phyloP scores from a whole-genome alignment of 92 coral and sea anemone genomes.

The Desmophyllum pertusum region DNA sequence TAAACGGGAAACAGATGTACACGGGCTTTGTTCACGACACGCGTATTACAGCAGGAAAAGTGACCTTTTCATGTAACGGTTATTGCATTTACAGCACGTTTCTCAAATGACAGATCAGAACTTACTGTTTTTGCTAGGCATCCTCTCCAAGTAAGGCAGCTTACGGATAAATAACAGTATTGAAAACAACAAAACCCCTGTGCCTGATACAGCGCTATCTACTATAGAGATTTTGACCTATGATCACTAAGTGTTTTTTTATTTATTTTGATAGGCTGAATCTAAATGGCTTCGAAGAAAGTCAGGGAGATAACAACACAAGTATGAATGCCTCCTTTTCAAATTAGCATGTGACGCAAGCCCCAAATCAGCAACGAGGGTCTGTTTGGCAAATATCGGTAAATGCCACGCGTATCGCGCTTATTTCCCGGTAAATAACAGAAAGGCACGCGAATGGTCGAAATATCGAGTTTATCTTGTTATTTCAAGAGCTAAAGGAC shows the following conservation, averaged over 20 bases:
- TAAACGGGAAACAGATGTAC: slow-evolving; percentile 22
- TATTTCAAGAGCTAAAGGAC: slow-evolving; percentile 1
- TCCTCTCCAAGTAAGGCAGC: not conserved
- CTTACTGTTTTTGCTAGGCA: slow-evolving; percentile 44
- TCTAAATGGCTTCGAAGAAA: slow-evolving; percentile 12
- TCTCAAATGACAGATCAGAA: slow-evolving; percentile 28
- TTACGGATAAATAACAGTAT: slow-evolving; percentile 11
- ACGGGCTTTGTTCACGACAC: not conserved
- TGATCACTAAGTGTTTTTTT: slow-evolving; percentile 6
- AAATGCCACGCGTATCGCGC: slow-evolving; percentile 1
- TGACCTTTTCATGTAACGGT: slow-evolving; percentile 12
- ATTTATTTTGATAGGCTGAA: slow-evolving; percentile 26
- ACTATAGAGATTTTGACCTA: slow-evolving; percentile 27
- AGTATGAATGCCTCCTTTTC: not conserved
- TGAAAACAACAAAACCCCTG: slow-evolving; percentile 19
- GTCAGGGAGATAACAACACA: slow-evolving; percentile 22
- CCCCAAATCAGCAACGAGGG: not conserved
- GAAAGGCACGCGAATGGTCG: slow-evolving; percentile 3
- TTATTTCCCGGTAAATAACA: slow-evolving; percentile 7
- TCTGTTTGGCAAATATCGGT: slow-evolving; percentile 27
- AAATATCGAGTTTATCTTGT: slow-evolving; percentile 4
- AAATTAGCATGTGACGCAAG: slow-evolving; percentile 33
- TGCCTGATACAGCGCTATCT: slow-evolving; percentile 20
- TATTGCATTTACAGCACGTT: not conserved
- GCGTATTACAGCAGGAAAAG: not conserved